Conservation (phyloP, 2,888 invertebrate species). For the Xylophagus ater region DNA sequence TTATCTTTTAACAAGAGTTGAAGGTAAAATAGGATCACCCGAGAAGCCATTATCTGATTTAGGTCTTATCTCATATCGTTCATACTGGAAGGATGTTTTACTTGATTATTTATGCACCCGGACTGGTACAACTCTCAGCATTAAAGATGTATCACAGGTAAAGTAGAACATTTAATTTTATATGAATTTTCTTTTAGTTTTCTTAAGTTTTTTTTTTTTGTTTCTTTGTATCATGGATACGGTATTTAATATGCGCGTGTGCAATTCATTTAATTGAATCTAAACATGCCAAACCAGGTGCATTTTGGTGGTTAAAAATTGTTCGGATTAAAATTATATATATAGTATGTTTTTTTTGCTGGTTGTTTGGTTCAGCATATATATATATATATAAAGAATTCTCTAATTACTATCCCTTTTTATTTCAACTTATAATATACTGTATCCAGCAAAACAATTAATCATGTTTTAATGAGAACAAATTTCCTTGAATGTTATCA, state of each 20-base stretch:
- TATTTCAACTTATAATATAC: no score
- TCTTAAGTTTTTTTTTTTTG: background rate
- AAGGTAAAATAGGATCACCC: conserved; percentile 97
- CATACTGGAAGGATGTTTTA: conserved; percentile 97
- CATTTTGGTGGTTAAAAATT: no score
- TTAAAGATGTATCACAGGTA: conserved; percentile 65
- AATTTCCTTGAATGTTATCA: conserved; percentile 11
- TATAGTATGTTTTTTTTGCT: no score
- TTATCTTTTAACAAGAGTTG: conserved; percentile 88
- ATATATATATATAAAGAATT: no score
- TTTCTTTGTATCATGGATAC: background rate
- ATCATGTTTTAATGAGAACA: conserved; percentile 15
- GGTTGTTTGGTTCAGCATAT: no score
- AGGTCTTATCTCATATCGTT: conserved; percentile 92
- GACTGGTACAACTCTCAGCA: conserved; percentile 77
- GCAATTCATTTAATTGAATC: conserved; percentile 11
- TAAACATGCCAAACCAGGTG: conserved; percentile 16
- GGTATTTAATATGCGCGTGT: background rate
- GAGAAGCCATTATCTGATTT: conserved; percentile 97
- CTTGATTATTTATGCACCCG: conserved; percentile 83
- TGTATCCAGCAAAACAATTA: conserved; percentile 11
- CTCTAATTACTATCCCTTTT: no score
- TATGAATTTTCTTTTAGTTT: no score
- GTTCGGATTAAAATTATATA: no score
- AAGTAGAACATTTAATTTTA: no score